Evolutionary conservation across 2,113 vertebrate genomes (phyloP).

Genomic region (Corythoichthys intestinalis): DNA sequence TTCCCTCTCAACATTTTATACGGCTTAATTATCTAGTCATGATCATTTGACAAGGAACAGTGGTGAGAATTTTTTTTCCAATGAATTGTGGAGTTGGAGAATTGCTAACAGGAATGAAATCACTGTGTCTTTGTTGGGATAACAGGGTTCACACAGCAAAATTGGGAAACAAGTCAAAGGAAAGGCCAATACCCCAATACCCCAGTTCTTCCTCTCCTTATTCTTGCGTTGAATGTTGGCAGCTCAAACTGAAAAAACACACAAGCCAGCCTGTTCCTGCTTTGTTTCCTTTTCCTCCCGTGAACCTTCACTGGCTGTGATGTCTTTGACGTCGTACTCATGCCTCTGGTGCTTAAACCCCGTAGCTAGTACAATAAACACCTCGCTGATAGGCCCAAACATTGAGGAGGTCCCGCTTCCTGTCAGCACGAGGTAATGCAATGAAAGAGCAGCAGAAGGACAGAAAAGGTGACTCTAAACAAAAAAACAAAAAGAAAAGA

Average conservation of each 20-base stretch:
- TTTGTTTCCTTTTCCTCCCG: slow-evolving; percentile 46
- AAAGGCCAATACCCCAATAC: slow-evolving; percentile 15
- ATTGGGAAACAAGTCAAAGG: slow-evolving; percentile 29
- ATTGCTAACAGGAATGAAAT: slow-evolving; percentile 16
- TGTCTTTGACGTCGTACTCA: slow-evolving; percentile 57
- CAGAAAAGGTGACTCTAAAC: slow-evolving; percentile 33
- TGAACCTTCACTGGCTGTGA: slow-evolving; percentile 25
- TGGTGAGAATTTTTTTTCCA: too few relatives aligned
- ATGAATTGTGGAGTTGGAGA: too few relatives aligned
- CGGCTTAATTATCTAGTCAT: too few relatives aligned
- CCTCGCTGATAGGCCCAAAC: slow-evolving; percentile 39
- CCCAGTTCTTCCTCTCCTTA: slow-evolving; percentile 8
- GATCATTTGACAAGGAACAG: too few relatives aligned
- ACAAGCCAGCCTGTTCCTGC: slow-evolving; percentile 46
- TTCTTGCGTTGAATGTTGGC: slow-evolving; percentile 17
- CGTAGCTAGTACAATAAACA: slow-evolving; percentile 73
- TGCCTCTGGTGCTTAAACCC: slow-evolving; percentile 59
- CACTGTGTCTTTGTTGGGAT: slow-evolving; percentile 2
- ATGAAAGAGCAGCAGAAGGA: slow-evolving; percentile 48
- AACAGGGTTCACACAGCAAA: slow-evolving; percentile 22
- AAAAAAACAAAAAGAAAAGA: slow-evolving; percentile 8
- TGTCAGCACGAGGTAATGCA: slow-evolving; percentile 33
- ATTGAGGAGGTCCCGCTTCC: slow-evolving; percentile 53
- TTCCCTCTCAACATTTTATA: too few relatives aligned
- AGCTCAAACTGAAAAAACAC: slow-evolving; percentile 53